These are phyloP conservation scores for Ganaspis sp. DNA, from an alignment of 1,140 invertebrate species.

Conservation along the genomic window DNA sequence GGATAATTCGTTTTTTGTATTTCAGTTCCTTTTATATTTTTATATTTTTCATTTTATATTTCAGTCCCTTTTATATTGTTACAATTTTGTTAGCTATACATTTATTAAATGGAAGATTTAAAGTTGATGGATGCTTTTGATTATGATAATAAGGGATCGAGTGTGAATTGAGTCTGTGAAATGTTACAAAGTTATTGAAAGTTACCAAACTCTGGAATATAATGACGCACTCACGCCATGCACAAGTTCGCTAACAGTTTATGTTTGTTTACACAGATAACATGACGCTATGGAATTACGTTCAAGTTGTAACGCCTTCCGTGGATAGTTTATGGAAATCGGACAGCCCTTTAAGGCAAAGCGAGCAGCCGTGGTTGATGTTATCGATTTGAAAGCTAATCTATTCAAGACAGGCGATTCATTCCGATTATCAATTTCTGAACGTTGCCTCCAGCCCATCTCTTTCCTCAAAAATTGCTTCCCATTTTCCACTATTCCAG, in stretches of 20 bases:
- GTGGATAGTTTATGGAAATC: background rate
- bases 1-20: too few relatives aligned
- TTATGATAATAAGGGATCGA: background rate
- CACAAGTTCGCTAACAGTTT: conserved; percentile 5
- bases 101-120: too few relatives aligned
- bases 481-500: background rate
- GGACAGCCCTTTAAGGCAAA: background rate
- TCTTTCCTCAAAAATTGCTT: background rate
- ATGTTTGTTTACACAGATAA: conserved; percentile 19
- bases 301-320: conserved; percentile 28
- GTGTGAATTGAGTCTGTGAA: conserved; percentile 19
- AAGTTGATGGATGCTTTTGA: too few relatives aligned
- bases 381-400: background rate
- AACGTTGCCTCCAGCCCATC: background rate
- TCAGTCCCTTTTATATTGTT: too few relatives aligned
- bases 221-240: conserved; percentile 9
- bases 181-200: conserved; percentile 21
- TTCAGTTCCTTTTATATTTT: too few relatives aligned
- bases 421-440: background rate
- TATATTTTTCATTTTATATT: too few relatives aligned
- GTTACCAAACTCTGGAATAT: background rate
- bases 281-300: background rate
- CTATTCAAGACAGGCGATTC: background rate
- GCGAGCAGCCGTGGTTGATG: background rate
- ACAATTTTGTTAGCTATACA: too few relatives aligned